Conservation (phyloP, 2,797 vertebrate species). For the Amazona finschi region DNA sequence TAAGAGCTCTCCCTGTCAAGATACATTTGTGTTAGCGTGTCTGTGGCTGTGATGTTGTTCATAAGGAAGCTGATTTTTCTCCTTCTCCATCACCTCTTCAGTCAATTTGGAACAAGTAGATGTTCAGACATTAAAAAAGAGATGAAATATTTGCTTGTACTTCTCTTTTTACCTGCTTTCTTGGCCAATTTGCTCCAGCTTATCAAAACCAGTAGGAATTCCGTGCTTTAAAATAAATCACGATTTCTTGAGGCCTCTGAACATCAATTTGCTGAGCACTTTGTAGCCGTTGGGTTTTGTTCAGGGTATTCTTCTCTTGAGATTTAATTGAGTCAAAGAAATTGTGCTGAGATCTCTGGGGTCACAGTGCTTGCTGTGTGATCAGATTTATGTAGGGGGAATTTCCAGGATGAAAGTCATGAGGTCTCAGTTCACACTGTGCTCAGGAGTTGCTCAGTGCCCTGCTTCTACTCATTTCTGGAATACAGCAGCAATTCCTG, state of each 20-base stretch:
- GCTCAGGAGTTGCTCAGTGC: neutral
- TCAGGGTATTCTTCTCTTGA: rapidly evolving
- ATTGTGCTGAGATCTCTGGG: neutral
- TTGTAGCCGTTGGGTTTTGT: neutral
- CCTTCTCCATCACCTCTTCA: too few species aligned
- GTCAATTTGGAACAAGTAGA: neutral
- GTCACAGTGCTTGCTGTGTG: neutral
- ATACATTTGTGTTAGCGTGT: neutral
- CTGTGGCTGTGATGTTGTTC: neutral
- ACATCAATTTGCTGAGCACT: neutral
- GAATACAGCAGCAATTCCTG: rapidly evolving
- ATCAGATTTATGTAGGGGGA: neutral
- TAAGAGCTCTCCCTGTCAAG: neutral
- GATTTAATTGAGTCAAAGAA: rapidly evolving
- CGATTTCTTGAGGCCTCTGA: neutral
- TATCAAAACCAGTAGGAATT: neutral
- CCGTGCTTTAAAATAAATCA: neutral
- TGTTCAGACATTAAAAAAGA: neutral
- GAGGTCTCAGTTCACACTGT: rapidly evolving
- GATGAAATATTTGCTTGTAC: neutral
- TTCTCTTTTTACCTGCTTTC: neutral
- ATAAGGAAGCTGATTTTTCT: neutral
- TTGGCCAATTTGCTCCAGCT: neutral
- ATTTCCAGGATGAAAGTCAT: neutral
- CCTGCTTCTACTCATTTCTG: neutral